A percentile compares a stretch with the other conserved stretches of the same genome.
Conservation (phyloP, 1,140 invertebrate species). For the Caenorhabditis remanei region DNA sequence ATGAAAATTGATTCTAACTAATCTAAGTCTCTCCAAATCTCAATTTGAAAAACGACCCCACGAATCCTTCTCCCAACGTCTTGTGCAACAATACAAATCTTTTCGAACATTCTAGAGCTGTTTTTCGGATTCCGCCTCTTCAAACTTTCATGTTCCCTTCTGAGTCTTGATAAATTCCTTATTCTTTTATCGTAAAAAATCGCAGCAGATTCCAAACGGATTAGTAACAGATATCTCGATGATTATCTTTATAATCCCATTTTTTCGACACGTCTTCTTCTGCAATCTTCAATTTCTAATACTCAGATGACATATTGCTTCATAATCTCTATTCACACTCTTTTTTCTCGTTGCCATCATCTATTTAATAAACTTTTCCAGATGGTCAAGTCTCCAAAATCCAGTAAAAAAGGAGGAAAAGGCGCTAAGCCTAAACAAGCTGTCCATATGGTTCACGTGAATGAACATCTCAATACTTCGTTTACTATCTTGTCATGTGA, state of each 20-base stretch:
- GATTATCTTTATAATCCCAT: background rate
- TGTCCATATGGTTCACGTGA: background rate
- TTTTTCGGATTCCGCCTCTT: too few relatives aligned
- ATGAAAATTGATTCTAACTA: too few relatives aligned
- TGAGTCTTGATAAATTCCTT: too few relatives aligned
- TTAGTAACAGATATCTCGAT: too few relatives aligned
- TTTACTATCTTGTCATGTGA: constrained; percentile 1
- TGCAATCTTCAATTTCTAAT: background rate
- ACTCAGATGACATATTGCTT: background rate
- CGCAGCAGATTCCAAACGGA: too few relatives aligned
- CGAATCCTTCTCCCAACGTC: too few relatives aligned
- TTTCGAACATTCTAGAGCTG: too few relatives aligned
- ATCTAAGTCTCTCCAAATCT: too few relatives aligned
- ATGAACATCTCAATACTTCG: background rate
- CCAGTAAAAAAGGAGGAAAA: background rate
- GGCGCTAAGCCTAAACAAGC: background rate
- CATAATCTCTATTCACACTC: background rate
- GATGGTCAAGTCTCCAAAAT: constrained; percentile 31
- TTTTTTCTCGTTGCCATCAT: background rate
- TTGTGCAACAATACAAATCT: too few relatives aligned
- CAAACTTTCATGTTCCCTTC: too few relatives aligned
- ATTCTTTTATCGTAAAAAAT: too few relatives aligned
- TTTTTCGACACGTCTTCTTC: background rate
- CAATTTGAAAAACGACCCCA: too few relatives aligned
- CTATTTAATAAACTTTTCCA: background rate